Percentiles rank a stretch among this genome's conserved stretches.
Evolutionary conservation across 2,797 vertebrate genomes (phyloP).

Genomic region (Fistularia tabacaria): DNA sequence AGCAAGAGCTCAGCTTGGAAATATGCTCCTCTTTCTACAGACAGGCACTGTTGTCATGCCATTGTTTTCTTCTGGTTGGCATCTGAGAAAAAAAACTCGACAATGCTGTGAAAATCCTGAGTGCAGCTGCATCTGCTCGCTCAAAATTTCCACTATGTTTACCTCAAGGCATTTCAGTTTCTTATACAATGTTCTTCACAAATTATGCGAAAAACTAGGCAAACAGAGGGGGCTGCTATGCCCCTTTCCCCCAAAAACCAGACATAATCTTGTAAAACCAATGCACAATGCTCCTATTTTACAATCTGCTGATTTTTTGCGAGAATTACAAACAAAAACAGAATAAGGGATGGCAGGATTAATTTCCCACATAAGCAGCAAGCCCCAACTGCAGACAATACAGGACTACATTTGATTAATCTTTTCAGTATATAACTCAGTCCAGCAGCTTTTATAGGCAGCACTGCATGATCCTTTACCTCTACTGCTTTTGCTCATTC

Average conservation of each 20-base stretch:
- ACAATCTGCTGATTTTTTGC: constrained; percentile 50
- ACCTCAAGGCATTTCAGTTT: too few relatives aligned
- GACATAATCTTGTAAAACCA: constrained; percentile 44
- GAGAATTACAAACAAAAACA: constrained; percentile 48
- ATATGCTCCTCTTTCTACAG: constrained; percentile 54
- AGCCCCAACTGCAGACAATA: constrained; percentile 70
- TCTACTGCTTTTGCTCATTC: constrained; percentile 34
- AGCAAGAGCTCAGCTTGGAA: constrained; percentile 58
- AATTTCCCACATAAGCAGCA: constrained; percentile 69
- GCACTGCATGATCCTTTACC: constrained; percentile 39
- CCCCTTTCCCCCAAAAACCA: neutral
- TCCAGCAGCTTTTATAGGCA: constrained; percentile 28
- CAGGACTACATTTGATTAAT: constrained; percentile 63
- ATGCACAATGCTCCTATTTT: constrained; percentile 57
- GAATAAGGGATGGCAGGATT: constrained; percentile 55
- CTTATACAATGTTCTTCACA: too few relatives aligned
- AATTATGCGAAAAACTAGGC: too few relatives aligned
- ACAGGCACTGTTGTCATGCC: constrained; percentile 74
- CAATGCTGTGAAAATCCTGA: constrained; percentile 56
- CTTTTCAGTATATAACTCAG: constrained; percentile 47
- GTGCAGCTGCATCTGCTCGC: constrained; percentile 63
- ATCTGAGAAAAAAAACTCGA: constrained; percentile 36
- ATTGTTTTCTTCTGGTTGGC: constrained; percentile 58
- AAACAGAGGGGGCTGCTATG: too few relatives aligned
- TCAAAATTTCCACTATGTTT: constrained; percentile 38